Evolutionary conservation across 2,797 vertebrate genomes (phyloP), one percentile per base, ranked within the genome.

Genomic region (Pteropus rufus): DNA sequence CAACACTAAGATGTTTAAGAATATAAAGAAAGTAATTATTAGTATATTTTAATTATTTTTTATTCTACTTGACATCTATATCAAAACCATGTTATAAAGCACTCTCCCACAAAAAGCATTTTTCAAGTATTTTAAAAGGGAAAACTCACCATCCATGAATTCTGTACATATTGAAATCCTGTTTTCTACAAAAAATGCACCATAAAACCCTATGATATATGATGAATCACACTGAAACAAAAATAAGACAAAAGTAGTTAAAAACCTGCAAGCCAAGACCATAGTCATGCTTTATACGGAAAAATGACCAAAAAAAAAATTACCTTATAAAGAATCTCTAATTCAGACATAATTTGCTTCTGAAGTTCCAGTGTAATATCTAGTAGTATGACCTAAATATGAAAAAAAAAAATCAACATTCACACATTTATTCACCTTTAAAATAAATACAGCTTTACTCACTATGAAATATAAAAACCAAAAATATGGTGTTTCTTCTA

Each of bases 261-360:
- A 87, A 91, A 76, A 73, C 14, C 62, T 94, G 49, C 24, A 52
- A 23, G 7, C 15, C 85, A 46, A 77, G 29, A 93, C 2, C 0
- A 18, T 0, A 82, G 26, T 18, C 15, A 86, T 12, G 76, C 76
- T 12, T 93, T 67, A 85, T 26, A 76, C 69, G 9, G 41, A 84
- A 89, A 95, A 92, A 94, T 26, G 23, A 93, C 46, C 58, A 88
- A 70, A 91, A 58, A 90, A 36, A 97, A 16, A n/a, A 58, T 95
- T 94, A 99, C 99, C 99, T 99, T 99, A 98, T 99, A 99, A 97
- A 99, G 99, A 96, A 99, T 99, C 98, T 99, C 99, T 98, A 99
- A 98, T 98, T 99, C 99, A 0, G 99, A 99, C 99, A 99, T 99
- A 97, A 99, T 99, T 98, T 99, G 99, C 97, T 99, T 99, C 98